Evolutionary conservation across 2,797 vertebrate genomes (phyloP), one percentile per base, ranked within the genome.

Genomic region (Tarsius wallacei): DNA sequence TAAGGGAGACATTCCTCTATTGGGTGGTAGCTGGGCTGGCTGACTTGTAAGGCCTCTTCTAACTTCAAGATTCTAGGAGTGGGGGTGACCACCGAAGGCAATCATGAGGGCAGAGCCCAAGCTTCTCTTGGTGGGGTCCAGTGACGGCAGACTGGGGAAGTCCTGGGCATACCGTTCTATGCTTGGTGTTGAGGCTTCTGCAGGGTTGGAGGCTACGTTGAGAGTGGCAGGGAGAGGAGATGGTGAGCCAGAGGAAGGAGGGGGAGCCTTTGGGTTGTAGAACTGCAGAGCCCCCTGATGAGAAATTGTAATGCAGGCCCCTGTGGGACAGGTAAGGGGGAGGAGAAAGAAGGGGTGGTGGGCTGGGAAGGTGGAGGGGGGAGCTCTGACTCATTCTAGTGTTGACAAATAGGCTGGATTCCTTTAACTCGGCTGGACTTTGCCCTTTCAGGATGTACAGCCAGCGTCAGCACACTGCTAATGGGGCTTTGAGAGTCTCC

Each of bases 331-430:
- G 91, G 89, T 51, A 26, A 73, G 73, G 90, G 64, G 47, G 82
- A 90, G 47, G 78, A 80, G 64, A 16, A 14, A 22, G 49, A 49
- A 21, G 36, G 13, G 42, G 24, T 42, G 19, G 68, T 8, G 36
- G 33, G 28, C 84, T 71, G 64, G 63, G 61, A 68, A 16, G 21
- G 36, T 19, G 47, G 57, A 70, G 42, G 8, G 70, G 57, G 92
- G 36, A 47, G 47, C 66, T 95, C 87, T 91, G 66, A 9, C 82
- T 94, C 91, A 0, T 47, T 33, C 88, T 77, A 24, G 53, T 19
- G 59, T 95, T 93, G 98, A 97, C 96, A 98, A 98, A 98, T 97
- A 66, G 96, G 74, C 91, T 84, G 96, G 55, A 63, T 98, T 98
- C 97, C 97, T 97, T 88, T 82, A 96, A 91, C 97, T 95, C 89